Evolutionary conservation across 2,113 vertebrate species (phyloP).

Genomic region (Oncorhynchus gorbuscha): DNA sequence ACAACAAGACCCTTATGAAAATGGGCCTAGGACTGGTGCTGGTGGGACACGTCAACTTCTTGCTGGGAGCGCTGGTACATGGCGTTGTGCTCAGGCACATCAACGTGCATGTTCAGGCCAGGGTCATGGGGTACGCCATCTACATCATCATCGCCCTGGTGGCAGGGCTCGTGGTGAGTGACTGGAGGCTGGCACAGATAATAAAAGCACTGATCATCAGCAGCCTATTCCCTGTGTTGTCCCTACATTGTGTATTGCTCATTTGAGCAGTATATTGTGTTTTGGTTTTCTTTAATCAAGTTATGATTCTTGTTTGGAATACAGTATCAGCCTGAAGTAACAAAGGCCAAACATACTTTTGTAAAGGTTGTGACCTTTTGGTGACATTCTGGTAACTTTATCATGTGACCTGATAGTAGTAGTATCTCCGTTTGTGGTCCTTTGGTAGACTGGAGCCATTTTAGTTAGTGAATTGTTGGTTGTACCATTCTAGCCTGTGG

Average conservation of each 20-base stretch:
- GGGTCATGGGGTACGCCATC: conserved; percentile 76
- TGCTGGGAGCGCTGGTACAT: conserved; percentile 78
- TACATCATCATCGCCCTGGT: conserved; percentile 78
- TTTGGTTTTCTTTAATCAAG: neutral
- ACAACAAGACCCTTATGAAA: conserved; percentile 87
- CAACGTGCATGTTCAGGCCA: conserved; percentile 37
- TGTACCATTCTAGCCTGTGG: neutral
- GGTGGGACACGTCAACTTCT: conserved; percentile 86
- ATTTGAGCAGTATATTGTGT: neutral
- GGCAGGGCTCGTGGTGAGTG: conserved; percentile 80
- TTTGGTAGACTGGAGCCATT: neutral
- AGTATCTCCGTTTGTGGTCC: neutral
- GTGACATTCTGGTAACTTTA: neutral
- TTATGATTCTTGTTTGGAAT: no score
- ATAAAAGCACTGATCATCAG: neutral
- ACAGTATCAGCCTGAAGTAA: no score
- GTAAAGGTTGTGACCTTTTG: neutral
- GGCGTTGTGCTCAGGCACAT: conserved; percentile 84
- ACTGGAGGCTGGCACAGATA: neutral
- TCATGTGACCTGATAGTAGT: neutral
- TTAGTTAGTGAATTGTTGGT: neutral
- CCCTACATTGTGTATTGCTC: no score
- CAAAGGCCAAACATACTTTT: neutral
- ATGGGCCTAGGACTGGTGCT: conserved; percentile 87
- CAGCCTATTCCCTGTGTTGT: neutral